A percentile compares a stretch with the other conserved stretches of the same genome.
Conservation (phyloP, 2,888 invertebrate genomes). For the Oxystoma pomonae region DNA sequence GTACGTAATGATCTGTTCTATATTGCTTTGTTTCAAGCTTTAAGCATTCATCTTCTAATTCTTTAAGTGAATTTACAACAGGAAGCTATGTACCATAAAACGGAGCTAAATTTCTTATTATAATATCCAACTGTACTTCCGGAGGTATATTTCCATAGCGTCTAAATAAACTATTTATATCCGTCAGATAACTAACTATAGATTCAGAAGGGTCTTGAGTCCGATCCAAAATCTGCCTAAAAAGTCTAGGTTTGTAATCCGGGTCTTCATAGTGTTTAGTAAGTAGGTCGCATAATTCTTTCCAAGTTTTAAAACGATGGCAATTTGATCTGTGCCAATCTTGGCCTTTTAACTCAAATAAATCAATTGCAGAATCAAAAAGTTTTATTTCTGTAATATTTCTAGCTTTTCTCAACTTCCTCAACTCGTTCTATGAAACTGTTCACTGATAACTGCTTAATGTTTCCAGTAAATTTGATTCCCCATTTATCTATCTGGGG, state of each 20-base stretch:
- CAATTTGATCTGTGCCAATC: neutral
- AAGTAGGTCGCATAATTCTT: neutral
- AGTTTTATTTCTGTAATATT: neutral
- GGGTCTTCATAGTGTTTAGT: conserved; percentile 4
- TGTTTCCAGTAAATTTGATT: conserved; percentile 1
- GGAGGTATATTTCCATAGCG: neutral
- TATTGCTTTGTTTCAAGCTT: conserved; percentile 11
- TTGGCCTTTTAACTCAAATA: neutral
- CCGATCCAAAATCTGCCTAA: conserved; percentile 1
- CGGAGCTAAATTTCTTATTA: neutral
- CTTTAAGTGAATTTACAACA: neutral
- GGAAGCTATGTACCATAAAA: conserved; percentile 9
- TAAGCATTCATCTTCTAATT: conserved; percentile 12
- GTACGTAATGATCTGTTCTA: conserved; percentile 8
- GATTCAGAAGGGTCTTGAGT: conserved; percentile 8
- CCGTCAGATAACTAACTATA: conserved; percentile 6
- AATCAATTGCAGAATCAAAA: conserved; percentile 3
- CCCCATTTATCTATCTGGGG: neutral
- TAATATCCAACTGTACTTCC: conserved; percentile 7
- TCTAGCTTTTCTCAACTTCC: too few relatives aligned
- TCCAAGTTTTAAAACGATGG: neutral
- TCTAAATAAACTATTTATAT: conserved; percentile 10
- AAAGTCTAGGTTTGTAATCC: conserved; percentile 6
- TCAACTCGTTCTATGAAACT: conserved; percentile 1
- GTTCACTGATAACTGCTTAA: neutral